These are phyloP conservation scores for Phragmatobia fuliginosa DNA, from an alignment of 2,888 invertebrate genomes.

Conservation along the genomic window DNA sequence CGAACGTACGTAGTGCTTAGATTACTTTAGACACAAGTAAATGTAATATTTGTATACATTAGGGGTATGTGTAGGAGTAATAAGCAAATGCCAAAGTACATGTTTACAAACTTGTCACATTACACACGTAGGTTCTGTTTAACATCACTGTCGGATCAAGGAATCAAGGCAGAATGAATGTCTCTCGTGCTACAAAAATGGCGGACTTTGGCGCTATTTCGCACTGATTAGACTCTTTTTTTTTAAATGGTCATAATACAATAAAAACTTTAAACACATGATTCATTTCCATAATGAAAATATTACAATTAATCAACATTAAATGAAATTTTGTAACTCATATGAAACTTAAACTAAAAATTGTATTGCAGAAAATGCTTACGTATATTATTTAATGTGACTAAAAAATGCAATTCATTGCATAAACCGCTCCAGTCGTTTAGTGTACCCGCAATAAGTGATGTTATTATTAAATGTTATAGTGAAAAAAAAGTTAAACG, in stretches of 20 bases:
- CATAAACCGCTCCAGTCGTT: neutral
- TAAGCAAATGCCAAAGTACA: constrained; percentile 5
- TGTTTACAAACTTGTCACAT: constrained; percentile 17
- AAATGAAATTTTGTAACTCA: neutral
- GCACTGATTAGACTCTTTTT: too few relatives aligned
- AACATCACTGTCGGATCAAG: constrained; percentile 14
- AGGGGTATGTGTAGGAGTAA: neutral
- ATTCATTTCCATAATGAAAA: neutral
- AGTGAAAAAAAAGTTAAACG: constrained; percentile 43
- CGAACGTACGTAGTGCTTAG: too few relatives aligned
- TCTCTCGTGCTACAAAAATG: constrained; percentile 32
- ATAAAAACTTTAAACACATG: neutral
- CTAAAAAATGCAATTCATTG: neutral
- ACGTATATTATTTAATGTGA: neutral
- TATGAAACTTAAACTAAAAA: neutral
- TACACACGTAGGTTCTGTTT: constrained; percentile 20
- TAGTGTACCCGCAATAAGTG: constrained; percentile 6
- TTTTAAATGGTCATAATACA: too few relatives aligned
- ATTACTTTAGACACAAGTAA: neutral
- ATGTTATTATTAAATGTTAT: constrained; percentile 27
- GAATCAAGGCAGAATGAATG: constrained; percentile 12
- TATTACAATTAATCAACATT: neutral
- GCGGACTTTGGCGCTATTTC: constrained; percentile 33
- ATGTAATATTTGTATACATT: neutral
- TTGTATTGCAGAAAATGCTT: neutral